Evolutionary conservation across 2,888 invertebrate genomes (phyloP), one percentile per base, ranked within the genome.

Genomic region (Pseudococcus jackbeardsleyi): DNA sequence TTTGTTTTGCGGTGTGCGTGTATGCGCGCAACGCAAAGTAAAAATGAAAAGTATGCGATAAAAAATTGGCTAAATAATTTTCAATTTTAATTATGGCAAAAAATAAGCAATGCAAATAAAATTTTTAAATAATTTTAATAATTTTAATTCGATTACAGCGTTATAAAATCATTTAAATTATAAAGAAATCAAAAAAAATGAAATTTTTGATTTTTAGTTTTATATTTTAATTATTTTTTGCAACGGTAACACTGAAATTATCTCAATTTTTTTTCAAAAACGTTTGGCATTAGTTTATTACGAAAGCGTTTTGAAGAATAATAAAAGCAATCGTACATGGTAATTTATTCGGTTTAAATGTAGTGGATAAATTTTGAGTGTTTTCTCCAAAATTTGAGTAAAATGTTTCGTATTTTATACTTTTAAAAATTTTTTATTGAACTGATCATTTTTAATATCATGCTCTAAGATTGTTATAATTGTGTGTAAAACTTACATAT

Each of bases 1-100:
- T 85, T 64, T 50, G 59, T n/a, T n/a, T 85, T 85, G 39, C 85
- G 64, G 85, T 85, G 85, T 59, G 33, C 64, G 33, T 85, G n/a
- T n/a, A n/a, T 85, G 59, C 85, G 64, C 22, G n/a, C n/a, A n/a
- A n/a, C n/a, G n/a, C n/a, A n/a, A n/a, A n/a, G n/a, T n/a, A n/a
- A 85, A 64, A 39, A 39, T 26, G 15, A 85, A 85, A 85, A 85
- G 64, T 54, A n/a, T n/a, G n/a, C n/a, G 85, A 85, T 64, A 59
- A n/a, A 42, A 59, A 64, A 68, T 26, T 68, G 68, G 68, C 68
- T 22, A 64, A 64, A 17, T 50, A 33, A 33, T n/a, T n/a, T n/a
- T n/a, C n/a, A n/a, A n/a, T n/a, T n/a, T n/a, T n/a, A n/a, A n/a
- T n/a, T n/a, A n/a, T n/a, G n/a, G n/a, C n/a, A n/a, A n/a, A n/a